Evolutionary conservation across 1,140 invertebrate genomes (phyloP).

Genomic region (Dreissena rostriformis): DNA sequence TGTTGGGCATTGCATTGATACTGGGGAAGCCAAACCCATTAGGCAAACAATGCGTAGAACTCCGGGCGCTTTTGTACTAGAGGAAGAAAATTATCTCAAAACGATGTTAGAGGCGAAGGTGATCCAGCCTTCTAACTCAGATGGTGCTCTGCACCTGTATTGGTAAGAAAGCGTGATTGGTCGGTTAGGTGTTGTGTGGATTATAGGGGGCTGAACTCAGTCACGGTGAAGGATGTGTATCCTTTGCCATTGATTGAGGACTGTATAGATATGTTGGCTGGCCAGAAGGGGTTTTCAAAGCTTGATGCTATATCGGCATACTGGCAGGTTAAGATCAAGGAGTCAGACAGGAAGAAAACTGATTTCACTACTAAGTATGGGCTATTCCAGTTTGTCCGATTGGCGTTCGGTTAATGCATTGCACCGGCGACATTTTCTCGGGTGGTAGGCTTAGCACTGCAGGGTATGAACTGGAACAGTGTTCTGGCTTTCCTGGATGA

Average conservation of each 20-base stretch:
- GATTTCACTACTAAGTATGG: slow-evolving; percentile 18
- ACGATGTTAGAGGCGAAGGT: slow-evolving; percentile 38
- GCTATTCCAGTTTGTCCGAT: not conserved
- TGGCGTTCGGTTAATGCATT: slow-evolving; percentile 35
- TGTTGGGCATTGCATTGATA: slow-evolving; percentile 51
- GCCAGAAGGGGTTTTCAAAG: slow-evolving; percentile 16
- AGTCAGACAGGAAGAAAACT: not conserved
- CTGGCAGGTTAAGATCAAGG: slow-evolving; percentile 22
- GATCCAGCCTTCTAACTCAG: slow-evolving; percentile 18
- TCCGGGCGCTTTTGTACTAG: slow-evolving; percentile 38
- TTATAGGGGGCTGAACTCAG: slow-evolving; percentile 32
- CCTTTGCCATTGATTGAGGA: slow-evolving; percentile 16
- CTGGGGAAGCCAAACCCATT: slow-evolving; percentile 29
- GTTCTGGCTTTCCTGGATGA: slow-evolving; percentile 56
- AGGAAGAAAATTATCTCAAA: slow-evolving; percentile 53
- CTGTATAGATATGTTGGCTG: slow-evolving; percentile 1
- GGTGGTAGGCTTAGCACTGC: slow-evolving; percentile 34
- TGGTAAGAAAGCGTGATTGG: slow-evolving; percentile 34
- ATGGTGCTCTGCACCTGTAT: slow-evolving; percentile 30
- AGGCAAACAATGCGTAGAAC: slow-evolving; percentile 46
- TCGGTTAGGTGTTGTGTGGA: slow-evolving; percentile 33
- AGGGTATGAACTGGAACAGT: slow-evolving; percentile 29
- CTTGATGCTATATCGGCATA: slow-evolving; percentile 24
- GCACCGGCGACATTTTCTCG: slow-evolving; percentile 29
- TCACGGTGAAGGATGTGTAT: slow-evolving; percentile 30